Percentiles rank a stretch among this genome's conserved stretches.
Conservation (phyloP, 2,888 invertebrate species). For the Plagodis dolabraria region DNA sequence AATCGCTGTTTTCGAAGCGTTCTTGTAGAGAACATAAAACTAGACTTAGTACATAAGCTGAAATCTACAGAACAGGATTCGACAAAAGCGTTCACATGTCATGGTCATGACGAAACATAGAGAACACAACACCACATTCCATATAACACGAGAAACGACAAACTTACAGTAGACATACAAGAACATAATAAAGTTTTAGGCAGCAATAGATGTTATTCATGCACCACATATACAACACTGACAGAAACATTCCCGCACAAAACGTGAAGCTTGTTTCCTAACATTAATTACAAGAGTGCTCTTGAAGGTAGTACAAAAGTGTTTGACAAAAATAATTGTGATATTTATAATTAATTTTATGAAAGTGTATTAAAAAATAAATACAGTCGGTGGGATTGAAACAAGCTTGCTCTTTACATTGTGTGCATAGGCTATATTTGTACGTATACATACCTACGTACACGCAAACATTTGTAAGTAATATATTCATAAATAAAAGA, state of each 20-base stretch:
- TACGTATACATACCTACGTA: constrained; percentile 39
- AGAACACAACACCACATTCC: constrained; percentile 79
- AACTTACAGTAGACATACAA: constrained; percentile 37
- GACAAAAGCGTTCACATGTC: constrained; percentile 71
- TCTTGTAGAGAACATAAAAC: constrained; percentile 20
- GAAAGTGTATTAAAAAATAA: constrained; percentile 7
- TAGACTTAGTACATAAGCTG: constrained; percentile 20
- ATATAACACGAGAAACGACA: constrained; percentile 61
- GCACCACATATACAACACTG: constrained; percentile 74
- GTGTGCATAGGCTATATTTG: constrained; percentile 29
- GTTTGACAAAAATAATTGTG: constrained; percentile 14
- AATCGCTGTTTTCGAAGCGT: constrained; percentile 67
- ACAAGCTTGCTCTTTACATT: constrained; percentile 44
- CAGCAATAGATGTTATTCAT: constrained; percentile 83
- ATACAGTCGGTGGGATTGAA: constrained; percentile 36
- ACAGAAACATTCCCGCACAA: constrained; percentile 33
- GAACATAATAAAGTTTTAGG: constrained; percentile 12
- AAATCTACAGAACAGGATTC: constrained; percentile 49
- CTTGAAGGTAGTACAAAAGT: constrained; percentile 9
- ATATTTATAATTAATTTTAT: constrained; percentile 9
- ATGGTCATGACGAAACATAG: constrained; percentile 53
- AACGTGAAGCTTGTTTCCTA: constrained; percentile 49
- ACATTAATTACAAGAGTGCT: constrained; percentile 21
- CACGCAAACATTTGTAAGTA: constrained; percentile 5
- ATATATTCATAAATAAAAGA: too few relatives aligned